These are phyloP conservation scores for Nicator chloris DNA, from an alignment of 2,113 vertebrate genomes.

Conservation along the genomic window DNA sequence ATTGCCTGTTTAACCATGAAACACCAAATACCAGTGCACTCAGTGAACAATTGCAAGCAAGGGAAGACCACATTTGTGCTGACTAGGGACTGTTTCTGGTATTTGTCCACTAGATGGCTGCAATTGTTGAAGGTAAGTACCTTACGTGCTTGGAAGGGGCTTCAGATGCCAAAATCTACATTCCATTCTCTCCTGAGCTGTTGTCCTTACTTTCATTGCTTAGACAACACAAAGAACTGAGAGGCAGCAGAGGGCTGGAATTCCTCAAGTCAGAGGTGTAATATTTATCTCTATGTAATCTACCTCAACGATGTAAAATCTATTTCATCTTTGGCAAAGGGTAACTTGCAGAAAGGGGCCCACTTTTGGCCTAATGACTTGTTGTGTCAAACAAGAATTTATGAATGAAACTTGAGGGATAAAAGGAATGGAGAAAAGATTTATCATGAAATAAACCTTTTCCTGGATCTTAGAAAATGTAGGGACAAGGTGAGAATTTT, in stretches of 20 bases:
- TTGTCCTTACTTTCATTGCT: neutral
- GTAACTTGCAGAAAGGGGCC: neutral
- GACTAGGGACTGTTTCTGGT: slow-evolving; percentile 4
- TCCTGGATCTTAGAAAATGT: neutral
- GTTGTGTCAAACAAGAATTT: neutral
- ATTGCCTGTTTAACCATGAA: neutral
- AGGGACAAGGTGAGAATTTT: neutral
- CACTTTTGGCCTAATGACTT: neutral
- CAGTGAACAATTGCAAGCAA: neutral
- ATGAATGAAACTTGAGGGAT: neutral
- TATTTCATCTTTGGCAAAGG: neutral
- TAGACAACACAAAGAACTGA: neutral
- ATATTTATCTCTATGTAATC: neutral
- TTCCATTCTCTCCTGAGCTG: neutral
- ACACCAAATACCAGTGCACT: neutral
- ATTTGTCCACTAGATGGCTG: slow-evolving; percentile 59
- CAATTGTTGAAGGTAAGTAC: slow-evolving; percentile 48
- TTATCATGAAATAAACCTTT: neutral
- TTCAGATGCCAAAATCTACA: neutral
- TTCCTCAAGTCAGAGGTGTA: neutral
- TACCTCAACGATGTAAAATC: neutral
- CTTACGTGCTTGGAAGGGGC: neutral
- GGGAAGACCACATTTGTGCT: neutral
- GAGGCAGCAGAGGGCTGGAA: neutral
- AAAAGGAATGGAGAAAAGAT: neutral